Percentiles rank a stretch among this genome's conserved stretches.
Evolutionary conservation across 2,888 invertebrate species (phyloP).

Genomic region (Cryptosula pallasiana): DNA sequence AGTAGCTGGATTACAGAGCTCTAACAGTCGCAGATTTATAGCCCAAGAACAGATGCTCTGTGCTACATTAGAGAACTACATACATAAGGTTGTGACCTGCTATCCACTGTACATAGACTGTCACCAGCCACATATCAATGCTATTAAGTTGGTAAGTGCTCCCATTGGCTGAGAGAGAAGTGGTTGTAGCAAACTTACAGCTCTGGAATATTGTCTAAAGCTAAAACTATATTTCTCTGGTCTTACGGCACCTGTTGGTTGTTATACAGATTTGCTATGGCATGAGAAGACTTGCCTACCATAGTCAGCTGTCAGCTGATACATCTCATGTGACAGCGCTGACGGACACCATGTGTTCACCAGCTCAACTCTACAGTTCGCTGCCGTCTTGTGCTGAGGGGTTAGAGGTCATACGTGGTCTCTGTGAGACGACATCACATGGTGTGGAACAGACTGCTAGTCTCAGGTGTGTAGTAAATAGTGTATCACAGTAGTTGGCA

Average conservation of each 20-base stretch:
- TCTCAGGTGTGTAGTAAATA: not conserved
- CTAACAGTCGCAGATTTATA: not conserved
- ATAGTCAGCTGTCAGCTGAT: not conserved
- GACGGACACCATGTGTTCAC: not conserved
- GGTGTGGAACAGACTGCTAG: not conserved
- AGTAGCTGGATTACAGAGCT: not conserved
- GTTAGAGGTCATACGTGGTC: not conserved
- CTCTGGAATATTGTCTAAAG: no score
- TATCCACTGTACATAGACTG: conserved; percentile 3
- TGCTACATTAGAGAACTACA: not conserved
- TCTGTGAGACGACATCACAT: not conserved
- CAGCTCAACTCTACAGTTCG: not conserved
- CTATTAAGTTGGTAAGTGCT: not conserved
- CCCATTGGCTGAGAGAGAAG: no score
- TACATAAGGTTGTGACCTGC: not conserved
- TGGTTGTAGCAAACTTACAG: no score
- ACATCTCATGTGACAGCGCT: not conserved
- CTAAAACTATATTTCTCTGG: no score
- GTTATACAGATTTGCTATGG: not conserved
- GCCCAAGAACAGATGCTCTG: not conserved
- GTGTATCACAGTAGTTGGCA: no score
- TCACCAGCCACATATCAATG: conserved; percentile 4
- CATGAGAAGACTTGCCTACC: not conserved
- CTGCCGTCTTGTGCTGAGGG: not conserved
- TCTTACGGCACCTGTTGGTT: no score